Evolutionary conservation across 2,113 vertebrate species (phyloP).

Genomic region (Megalops atlanticus): DNA sequence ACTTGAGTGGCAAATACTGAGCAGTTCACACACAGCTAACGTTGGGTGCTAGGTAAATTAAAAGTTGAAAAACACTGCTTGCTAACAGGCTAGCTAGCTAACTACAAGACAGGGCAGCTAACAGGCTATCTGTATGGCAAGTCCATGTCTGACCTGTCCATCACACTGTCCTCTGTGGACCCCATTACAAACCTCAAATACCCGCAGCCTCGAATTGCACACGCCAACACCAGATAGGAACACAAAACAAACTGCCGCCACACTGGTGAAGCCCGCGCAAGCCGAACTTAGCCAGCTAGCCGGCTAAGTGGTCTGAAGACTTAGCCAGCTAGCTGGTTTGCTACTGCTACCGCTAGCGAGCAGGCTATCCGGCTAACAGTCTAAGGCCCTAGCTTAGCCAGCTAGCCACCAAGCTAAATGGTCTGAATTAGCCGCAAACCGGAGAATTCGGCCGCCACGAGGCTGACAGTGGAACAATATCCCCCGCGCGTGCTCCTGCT

Average conservation of each 20-base stretch:
- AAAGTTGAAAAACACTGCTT: neutral
- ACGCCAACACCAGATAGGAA: neutral
- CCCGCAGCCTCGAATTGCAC: neutral
- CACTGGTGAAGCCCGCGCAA: neutral
- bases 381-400: slow-evolving; percentile 14
- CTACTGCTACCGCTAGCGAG: neutral
- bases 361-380: no score
- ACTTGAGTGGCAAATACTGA: no score
- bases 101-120: neutral
- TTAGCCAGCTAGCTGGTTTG: neutral
- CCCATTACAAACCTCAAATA: neutral
- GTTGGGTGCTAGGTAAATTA: neutral
- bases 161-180: slow-evolving; percentile 12
- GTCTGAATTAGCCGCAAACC: neutral
- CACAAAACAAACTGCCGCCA: neutral
- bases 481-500: no score
- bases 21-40: neutral
- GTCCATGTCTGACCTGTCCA: slow-evolving; percentile 1
- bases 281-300: slow-evolving; percentile 6
- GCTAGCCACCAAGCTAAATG: neutral
- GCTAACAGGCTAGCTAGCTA: neutral
- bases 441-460: neutral
- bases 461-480: neutral
- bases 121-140: neutral
- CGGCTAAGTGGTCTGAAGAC: slow-evolving; percentile 11